Base-by-base conservation (phyloP, 2,888 invertebrate genomes). In the Leptinotarsa peninsularis region DNA sequence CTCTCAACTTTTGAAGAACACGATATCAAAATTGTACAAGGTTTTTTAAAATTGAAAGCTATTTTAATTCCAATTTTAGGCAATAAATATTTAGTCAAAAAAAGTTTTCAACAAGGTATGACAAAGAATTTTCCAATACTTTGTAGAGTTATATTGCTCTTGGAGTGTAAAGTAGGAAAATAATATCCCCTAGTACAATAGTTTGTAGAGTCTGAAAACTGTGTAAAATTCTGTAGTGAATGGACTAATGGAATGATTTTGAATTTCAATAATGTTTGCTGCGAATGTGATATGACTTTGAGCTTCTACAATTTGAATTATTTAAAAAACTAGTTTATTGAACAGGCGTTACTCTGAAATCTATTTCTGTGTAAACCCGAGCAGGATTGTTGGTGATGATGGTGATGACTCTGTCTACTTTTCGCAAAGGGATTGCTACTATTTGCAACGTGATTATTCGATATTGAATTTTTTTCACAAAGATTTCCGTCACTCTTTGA, bases 371-470 rank as follows among this genome's bases (percentile, higher is more conserved):
- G 80, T 70, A 90, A 90, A 10, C 89, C 89, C 0, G 90, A 89
- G 83, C 90, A 91, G 76, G 90, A 91, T 56, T 90, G 90, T 72
- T 89, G 89, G 60, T 88, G 87, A 4, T 85, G 86, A 23, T 81
- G 81, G 21, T 78, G 78, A 49, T 78, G 78, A 69, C 80, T 74
- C 18, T 81, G 77, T 18, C 75, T n/a, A 76, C 82, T 78, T 54
- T 81, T 82, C 70, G 83, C 75, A 69, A 79, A 78, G 27, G 83
- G 83, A 70, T 84, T 84, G 79, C 85, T 85, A 81, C 86, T 86
- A 68, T 83, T 85, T 13, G 83, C 76, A 23, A 86, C 49, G 66
- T 81, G 79, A 71, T 67, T 80, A 14, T 33, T 10, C 33, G 73
- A 52, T 71, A 78, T 78, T 49, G 66, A 72, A 18, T 78, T 78